Evolutionary conservation across 1,140 invertebrate species (phyloP), one percentile per base, ranked within the genome.

Genomic region (Limonius californicus): DNA sequence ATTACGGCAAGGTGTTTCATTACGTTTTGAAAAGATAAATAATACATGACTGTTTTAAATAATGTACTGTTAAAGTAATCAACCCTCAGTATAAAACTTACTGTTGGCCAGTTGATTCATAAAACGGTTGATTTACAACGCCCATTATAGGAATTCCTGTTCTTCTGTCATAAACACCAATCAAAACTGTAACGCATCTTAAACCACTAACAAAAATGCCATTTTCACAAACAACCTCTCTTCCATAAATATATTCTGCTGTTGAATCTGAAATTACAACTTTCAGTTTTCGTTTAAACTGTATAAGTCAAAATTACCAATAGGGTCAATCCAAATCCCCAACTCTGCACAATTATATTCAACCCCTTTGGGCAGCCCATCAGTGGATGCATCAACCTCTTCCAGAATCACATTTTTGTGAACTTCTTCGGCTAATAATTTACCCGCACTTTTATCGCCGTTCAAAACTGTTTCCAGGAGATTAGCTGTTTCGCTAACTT

Each of bases 311-410:
- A 50, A 9, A 68, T 74, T 83, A 95, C 94, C 94, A 70, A 97
- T 96, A 0, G 95, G 95, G 83, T 97, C 95, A 73, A 97, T 95
- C 94, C 94, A 97, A 63, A 97, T 85, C 20, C 89, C 92, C 60
- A 95, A 70, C 62, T 86, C 77, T 16, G 80, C 72, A 32, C 84
- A 72, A 60, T 81, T 76, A 39, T 86, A 69, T 62, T 76, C 66
- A 62, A 80, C 76, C 65, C 79, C 57, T 23, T 76, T 67, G 18
- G 77, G 64, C 21, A 76, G 61, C 14, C 76, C 69, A 47, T 73
- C 66, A 30, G 68, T 61, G 3, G 72, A 70, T 8, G 77, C 74
- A 27, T 76, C 64, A n/a, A 84, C 76, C 57, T 85, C 77, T 27
- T 75, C 72, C 19, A 85, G 70, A 18, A 69, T 61, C n/a, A 87